Evolutionary conservation across 2,888 invertebrate genomes (phyloP).

Genomic region (Yponomeuta sedellus): DNA sequence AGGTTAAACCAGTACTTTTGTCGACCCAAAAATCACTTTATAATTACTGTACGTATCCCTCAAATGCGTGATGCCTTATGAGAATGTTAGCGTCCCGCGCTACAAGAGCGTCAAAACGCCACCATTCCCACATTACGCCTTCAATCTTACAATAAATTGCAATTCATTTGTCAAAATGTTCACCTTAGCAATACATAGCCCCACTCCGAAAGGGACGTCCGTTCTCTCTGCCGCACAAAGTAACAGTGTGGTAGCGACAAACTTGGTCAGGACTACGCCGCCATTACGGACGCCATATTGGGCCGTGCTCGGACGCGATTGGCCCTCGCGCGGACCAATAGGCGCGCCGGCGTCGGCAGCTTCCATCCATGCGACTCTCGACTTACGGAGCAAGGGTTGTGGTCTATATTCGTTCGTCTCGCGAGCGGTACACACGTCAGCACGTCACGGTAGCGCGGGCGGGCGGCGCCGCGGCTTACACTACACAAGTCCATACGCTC

Average conservation of each 20-base stretch:
- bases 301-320: not conserved
- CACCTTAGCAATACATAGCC: not conserved
- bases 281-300: not conserved
- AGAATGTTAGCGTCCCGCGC: not conserved
- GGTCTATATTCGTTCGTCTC: conserved; percentile 3
- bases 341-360: not conserved
- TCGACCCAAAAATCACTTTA: not conserved
- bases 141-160: not conserved
- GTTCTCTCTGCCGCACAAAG: not conserved
- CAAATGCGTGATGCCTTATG: not conserved
- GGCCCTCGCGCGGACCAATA: not conserved
- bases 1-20: not conserved
- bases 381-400: not conserved
- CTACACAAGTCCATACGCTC: conserved; percentile 30
- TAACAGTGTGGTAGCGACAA: not conserved
- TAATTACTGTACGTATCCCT: not conserved
- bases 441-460: conserved; percentile 3
- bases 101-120: not conserved
- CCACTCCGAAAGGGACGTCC: not conserved
- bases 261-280: not conserved
- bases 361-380: not conserved
- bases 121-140: not conserved
- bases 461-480: conserved; percentile 18
- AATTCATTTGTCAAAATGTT: not conserved
- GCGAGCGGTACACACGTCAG: conserved; percentile 7